These are phyloP conservation scores for Regulus satrapa DNA, from an alignment of 2,113 vertebrate species.

Conservation along the genomic window DNA sequence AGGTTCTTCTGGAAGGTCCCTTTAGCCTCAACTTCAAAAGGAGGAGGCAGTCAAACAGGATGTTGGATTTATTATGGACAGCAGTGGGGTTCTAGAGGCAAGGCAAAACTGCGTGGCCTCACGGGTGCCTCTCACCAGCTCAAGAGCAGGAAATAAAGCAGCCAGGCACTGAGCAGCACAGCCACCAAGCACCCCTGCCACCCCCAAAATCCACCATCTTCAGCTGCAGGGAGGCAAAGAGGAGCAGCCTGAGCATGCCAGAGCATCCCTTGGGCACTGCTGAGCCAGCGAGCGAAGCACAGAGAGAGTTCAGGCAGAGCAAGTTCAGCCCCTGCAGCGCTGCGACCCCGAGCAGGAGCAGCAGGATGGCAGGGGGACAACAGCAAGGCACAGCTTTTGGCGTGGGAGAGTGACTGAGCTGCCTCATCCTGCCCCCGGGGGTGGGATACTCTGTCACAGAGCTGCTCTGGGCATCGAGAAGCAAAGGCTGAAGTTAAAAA, in stretches of 20 bases:
- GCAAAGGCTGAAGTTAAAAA: not conserved
- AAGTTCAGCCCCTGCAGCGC: not conserved
- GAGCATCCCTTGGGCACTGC: not conserved
- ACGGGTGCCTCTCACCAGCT: accelerated
- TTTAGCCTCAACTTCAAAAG: not conserved
- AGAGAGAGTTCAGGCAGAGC: not conserved
- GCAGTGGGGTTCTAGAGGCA: not conserved
- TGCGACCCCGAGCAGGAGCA: not conserved
- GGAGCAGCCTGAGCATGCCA: not conserved
- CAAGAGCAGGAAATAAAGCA: not conserved
- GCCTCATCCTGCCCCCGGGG: not conserved
- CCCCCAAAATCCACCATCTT: not conserved
- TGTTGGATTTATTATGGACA: not conserved
- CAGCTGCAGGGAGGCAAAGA: not conserved
- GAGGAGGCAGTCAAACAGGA: not conserved
- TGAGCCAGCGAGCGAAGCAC: not conserved
- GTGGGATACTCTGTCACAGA: not conserved
- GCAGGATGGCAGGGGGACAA: accelerated
- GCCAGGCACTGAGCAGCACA: not conserved
- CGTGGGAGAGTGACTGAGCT: not conserved
- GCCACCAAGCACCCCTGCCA: not conserved
- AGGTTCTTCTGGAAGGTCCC: not conserved
- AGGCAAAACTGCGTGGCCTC: not conserved
- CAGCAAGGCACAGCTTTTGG: not conserved
- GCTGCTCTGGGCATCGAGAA: not conserved